Percentiles rank a stretch among this genome's conserved stretches.
These are phyloP conservation scores for Melanaphis sacchari DNA, from an alignment of 1,140 invertebrate genomes.

Conservation along the genomic window DNA sequence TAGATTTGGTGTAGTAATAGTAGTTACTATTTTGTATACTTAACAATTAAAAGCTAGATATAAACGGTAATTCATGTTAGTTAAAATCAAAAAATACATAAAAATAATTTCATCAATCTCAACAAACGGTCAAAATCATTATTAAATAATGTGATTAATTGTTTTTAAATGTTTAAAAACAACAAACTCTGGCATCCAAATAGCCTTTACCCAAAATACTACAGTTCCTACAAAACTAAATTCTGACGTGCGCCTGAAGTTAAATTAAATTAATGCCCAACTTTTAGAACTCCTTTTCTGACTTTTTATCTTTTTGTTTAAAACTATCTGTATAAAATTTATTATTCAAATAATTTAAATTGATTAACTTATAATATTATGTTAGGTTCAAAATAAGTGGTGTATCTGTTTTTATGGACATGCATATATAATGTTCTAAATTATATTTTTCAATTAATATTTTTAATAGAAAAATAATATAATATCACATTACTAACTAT, in stretches of 20 bases:
- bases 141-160: not conserved
- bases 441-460: not conserved
- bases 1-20: not conserved
- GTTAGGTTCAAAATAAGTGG: not conserved
- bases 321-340: not conserved
- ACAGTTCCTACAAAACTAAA: not conserved
- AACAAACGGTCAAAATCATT: not conserved
- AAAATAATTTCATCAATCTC: not conserved
- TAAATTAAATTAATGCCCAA: not conserved
- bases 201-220: not conserved
- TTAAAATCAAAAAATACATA: not conserved
- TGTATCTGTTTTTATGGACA: not conserved
- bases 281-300: not conserved
- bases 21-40: not conserved
- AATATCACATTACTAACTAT: not conserved
- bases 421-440: not conserved
- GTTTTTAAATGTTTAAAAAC: constrained; percentile 10
- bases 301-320: not conserved
- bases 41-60: not conserved
- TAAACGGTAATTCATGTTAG: not conserved
- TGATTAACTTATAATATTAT: constrained; percentile 1
- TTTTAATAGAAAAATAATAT: not conserved
- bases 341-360: not conserved
- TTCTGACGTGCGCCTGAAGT: not conserved
- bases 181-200: not conserved